These are phyloP conservation scores for Climacteris rufus DNA, from an alignment of 2,113 vertebrate species.

Conservation along the genomic window DNA sequence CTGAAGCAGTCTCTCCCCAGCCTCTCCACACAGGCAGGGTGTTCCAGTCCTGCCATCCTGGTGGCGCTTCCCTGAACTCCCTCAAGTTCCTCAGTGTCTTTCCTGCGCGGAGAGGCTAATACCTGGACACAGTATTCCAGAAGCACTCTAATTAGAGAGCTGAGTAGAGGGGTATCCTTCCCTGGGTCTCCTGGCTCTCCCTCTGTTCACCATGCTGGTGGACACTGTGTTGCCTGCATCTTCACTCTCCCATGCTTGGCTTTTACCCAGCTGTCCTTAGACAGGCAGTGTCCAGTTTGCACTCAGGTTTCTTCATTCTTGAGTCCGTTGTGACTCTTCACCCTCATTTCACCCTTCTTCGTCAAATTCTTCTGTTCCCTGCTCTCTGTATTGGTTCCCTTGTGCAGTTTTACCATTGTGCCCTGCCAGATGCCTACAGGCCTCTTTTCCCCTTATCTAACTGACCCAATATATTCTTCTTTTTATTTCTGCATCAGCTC, in stretches of 20 bases:
- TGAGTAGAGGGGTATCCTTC: background rate
- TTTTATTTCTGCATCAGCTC: background rate
- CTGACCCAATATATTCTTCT: background rate
- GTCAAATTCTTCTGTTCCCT: background rate
- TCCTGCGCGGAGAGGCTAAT: background rate
- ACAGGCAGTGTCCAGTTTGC: background rate
- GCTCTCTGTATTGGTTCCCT: background rate
- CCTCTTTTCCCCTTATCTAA: background rate
- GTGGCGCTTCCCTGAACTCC: background rate
- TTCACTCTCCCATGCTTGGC: background rate
- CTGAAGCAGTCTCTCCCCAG: background rate
- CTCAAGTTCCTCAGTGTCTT: background rate
- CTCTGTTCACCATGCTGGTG: background rate
- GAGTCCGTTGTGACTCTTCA: background rate
- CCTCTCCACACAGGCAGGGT: background rate
- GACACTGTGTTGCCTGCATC: background rate
- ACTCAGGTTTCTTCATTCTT: background rate
- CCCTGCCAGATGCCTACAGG: background rate
- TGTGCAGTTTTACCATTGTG: background rate
- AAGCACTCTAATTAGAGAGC: background rate
- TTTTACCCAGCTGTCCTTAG: background rate
- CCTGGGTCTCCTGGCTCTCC: background rate
- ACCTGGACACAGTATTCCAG: background rate
- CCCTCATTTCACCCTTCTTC: background rate
- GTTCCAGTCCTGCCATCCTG: fast-evolving